These are phyloP conservation scores for Boloria selene DNA, from an alignment of 2,888 invertebrate species.

Conservation along the genomic window DNA sequence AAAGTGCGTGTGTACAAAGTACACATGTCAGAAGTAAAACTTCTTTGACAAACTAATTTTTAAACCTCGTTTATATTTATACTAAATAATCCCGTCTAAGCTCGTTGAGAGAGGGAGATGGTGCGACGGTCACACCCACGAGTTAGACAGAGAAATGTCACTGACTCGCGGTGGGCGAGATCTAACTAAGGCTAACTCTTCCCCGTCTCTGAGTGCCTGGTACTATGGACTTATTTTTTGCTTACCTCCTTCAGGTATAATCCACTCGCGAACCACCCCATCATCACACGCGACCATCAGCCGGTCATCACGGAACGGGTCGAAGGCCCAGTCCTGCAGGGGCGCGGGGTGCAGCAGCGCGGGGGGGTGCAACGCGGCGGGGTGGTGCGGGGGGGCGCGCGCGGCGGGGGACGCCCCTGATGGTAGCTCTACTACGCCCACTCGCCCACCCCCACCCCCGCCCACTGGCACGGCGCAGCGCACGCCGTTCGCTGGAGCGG, in stretches of 20 bases:
- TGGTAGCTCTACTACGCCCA: constrained; percentile 89
- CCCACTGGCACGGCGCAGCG: constrained; percentile 95
- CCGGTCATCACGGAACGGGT: constrained; percentile 91
- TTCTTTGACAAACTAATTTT: too few relatives aligned
- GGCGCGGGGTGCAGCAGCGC: constrained; percentile 95
- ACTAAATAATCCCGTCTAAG: too few relatives aligned
- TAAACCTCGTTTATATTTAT: too few relatives aligned
- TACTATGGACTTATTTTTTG: too few relatives aligned
- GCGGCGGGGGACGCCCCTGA: constrained; percentile 53
- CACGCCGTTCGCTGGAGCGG: constrained; percentile 87
- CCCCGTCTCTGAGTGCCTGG: too few relatives aligned
- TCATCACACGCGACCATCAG: constrained; percentile 95
- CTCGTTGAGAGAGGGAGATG: too few relatives aligned
- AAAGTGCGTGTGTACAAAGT: too few relatives aligned
- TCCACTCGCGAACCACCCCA: constrained; percentile 91
- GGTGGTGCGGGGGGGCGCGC: constrained; percentile 74
- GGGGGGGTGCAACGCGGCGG: constrained; percentile 93
- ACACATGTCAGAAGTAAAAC: too few relatives aligned
- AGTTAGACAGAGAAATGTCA: too few relatives aligned
- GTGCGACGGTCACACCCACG: too few relatives aligned
- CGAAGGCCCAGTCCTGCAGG: constrained; percentile 96
- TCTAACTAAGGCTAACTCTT: too few relatives aligned
- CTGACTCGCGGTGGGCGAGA: too few relatives aligned
- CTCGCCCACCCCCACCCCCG: constrained; percentile 84
- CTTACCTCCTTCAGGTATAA: constrained; percentile 86